These are phyloP conservation scores for Erithacus rubecula DNA, from an alignment of 2,797 vertebrate species.

Conservation along the genomic window DNA sequence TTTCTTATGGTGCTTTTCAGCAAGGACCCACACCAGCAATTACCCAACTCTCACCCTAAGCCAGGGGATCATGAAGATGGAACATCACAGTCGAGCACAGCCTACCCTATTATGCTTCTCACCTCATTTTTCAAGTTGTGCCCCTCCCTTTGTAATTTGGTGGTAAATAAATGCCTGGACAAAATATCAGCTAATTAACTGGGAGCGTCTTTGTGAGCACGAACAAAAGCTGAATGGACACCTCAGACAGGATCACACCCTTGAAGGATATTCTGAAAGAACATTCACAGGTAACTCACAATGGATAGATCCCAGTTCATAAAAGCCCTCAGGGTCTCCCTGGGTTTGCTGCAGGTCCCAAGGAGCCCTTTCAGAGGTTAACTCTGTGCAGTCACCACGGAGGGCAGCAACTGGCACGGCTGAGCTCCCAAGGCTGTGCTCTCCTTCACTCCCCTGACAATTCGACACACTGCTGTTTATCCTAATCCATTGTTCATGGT, in stretches of 20 bases:
- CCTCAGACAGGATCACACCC: neutral
- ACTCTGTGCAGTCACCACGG: neutral
- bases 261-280: neutral
- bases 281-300: neutral
- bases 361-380: neutral
- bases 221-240: neutral
- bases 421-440: neutral
- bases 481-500: constrained; percentile 60
- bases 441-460: constrained; percentile 45
- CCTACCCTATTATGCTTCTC: neutral
- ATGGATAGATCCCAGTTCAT: neutral
- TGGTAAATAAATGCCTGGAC: neutral
- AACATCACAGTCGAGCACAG: neutral
- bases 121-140: neutral
- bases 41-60: neutral
- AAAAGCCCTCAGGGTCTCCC: neutral
- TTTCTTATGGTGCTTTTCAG: neutral
- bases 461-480: constrained; percentile 54
- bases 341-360: neutral
- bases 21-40: neutral
- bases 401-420: neutral
- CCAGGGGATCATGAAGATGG: neutral
- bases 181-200: constrained; percentile 8
- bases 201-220: neutral
- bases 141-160: constrained; percentile 19